A percentile compares a stretch with the other conserved stretches of the same genome.
phyloP scores from a whole-genome alignment of 2,888 invertebrate genomes.

The Scaptomyza flava region DNA sequence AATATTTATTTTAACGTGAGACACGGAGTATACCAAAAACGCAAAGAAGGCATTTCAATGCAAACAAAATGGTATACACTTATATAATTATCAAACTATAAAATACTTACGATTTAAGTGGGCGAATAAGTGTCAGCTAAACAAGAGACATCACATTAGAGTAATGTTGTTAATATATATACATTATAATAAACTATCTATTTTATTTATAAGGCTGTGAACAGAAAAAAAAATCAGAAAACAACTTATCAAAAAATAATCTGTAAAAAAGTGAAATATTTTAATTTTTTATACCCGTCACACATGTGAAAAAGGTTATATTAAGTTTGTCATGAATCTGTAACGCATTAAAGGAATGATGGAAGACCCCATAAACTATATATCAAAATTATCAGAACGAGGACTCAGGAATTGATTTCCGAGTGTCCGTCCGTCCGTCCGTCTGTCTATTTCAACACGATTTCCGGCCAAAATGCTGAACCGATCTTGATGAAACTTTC shows the following conservation, averaged over 20 bases:
- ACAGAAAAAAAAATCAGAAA: conserved; percentile 42
- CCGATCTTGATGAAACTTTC: too few species aligned
- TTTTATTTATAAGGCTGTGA: conserved; percentile 69
- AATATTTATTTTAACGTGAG: conserved; percentile 29
- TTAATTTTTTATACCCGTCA: too few species aligned
- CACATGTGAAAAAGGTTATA: too few species aligned
- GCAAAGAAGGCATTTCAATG: conserved; percentile 22
- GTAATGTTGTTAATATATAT: conserved; percentile 17
- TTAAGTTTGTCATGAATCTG: too few species aligned
- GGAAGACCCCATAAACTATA: too few species aligned
- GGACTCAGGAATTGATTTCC: too few species aligned
- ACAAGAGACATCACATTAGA: conserved; percentile 11
- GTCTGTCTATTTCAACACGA: too few species aligned
- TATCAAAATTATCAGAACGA: too few species aligned
- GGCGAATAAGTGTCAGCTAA: conserved; percentile 18
- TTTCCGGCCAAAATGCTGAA: too few species aligned
- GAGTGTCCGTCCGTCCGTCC: too few species aligned
- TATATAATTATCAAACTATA: conserved; percentile 1
- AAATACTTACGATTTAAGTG: conserved; percentile 4
- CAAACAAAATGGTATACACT: conserved; percentile 15
- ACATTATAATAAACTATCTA: conserved; percentile 38
- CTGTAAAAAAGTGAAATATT: conserved; percentile 6
- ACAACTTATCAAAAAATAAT: conserved; percentile 23
- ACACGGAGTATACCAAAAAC: conserved; percentile 55
- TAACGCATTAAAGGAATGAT: too few species aligned